Conservation (phyloP, 23 tunicate species). For the Diplosoma virens region DNA sequence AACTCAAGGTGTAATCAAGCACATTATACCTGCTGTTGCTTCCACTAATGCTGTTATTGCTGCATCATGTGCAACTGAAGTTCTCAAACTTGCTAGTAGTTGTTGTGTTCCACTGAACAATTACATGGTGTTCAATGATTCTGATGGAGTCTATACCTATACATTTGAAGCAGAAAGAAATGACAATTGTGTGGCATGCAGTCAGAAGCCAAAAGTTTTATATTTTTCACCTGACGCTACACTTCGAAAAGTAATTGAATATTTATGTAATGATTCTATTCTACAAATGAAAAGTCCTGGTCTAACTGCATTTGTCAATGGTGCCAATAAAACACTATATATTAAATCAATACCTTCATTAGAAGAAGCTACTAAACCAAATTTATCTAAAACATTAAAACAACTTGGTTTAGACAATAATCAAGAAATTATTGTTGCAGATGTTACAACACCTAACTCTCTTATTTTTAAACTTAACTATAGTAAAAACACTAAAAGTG, state of each 20-base stretch:
- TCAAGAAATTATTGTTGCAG: constrained; percentile 83
- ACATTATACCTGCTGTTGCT: constrained; percentile 97
- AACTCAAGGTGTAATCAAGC: constrained; percentile 91
- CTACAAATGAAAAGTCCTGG: constrained; percentile 88
- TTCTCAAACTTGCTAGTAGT: constrained; percentile 83
- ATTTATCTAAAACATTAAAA: constrained; percentile 51
- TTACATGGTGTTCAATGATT: constrained; percentile 85
- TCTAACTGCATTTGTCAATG: constrained; percentile 44
- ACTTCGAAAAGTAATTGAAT: constrained; percentile 60
- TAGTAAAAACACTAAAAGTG: background rate
- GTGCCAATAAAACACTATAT: constrained; percentile 66
- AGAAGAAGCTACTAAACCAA: constrained; percentile 84
- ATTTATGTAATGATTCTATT: constrained; percentile 34
- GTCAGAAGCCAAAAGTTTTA: constrained; percentile 48
- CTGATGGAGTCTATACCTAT: constrained; percentile 76
- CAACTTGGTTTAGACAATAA: constrained; percentile 60
- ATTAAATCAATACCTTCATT: constrained; percentile 70
- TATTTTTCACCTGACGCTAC: constrained; percentile 18
- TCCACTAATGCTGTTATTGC: constrained; percentile 96
- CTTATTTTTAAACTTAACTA: constrained; percentile 40
- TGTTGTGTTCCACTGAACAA: constrained; percentile 80
- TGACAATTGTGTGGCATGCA: constrained; percentile 75
- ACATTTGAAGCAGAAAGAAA: constrained; percentile 72
- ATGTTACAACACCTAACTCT: constrained; percentile 72
- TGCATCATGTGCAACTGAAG: constrained; percentile 76